Base-by-base conservation (phyloP, 2,888 invertebrate species). In the Zonitis immaculata region DNA sequence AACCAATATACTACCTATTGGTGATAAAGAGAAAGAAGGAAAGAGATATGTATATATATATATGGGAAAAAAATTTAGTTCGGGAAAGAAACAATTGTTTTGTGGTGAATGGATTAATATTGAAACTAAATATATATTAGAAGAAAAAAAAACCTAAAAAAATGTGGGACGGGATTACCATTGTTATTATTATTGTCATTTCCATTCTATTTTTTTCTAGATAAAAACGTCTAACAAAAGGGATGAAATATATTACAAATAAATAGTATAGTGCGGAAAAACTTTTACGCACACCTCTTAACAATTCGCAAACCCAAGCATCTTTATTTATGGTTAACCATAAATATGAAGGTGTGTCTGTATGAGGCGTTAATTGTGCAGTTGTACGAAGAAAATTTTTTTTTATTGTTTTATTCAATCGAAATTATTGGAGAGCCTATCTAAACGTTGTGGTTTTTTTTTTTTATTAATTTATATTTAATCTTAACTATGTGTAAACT, bases 221-320 rank as follows among this genome's bases (percentile, higher is more conserved):
- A 44, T 30, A 32, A 30, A 50, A 42, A 44, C 44, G 18, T 6
- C 22, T 22, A 6, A 28, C n/a, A 30, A 44, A 39, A 35, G 35
- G 35, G 35, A 39, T 45, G 39, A 14, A 44, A 45, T 45, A 35
- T 35, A 18, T 35, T 35, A 35, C 9, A 35, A 28, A 18, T 16
- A 16, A n/a, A 12, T 4, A 30, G n/a, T n/a, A n/a, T n/a, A n/a
- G n/a, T n/a, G n/a, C n/a, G 30, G 35, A 35, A 35, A 39, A 35
- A 35, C 25, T 44, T 26, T 51, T 35, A 51, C 46, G 51, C 51
- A 51, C 27, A 35, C 35, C 35, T 30, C 30, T 30, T n/a, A n/a
- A 30, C 16, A 16, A 3, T 9, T 8, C 5, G 9, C 35, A 8
- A n/a, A 12, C 26, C 35, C 22, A 46, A 30, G 42, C 28, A 18